Conservation (phyloP, 2,113 vertebrate genomes). For the Fregetta grallaria region DNA sequence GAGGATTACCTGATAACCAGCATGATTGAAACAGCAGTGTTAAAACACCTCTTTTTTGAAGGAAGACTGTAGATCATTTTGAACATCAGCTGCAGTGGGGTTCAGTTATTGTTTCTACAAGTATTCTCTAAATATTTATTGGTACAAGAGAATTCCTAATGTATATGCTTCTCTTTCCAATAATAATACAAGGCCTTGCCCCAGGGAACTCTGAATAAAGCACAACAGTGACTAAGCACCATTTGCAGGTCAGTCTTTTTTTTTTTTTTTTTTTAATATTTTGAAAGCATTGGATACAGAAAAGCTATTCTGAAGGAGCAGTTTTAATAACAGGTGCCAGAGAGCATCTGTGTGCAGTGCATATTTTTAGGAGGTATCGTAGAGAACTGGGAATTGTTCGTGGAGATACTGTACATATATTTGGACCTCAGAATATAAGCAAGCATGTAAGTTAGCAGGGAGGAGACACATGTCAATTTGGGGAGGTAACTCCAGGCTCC, state of each 20-base stretch:
- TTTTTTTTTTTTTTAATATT: neutral
- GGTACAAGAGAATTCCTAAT: neutral
- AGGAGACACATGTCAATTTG: neutral
- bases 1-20: neutral
- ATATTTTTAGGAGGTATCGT: neutral
- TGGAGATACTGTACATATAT: neutral
- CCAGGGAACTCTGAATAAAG: neutral
- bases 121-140: neutral
- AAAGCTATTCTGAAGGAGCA: neutral
- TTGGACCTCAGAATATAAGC: neutral
- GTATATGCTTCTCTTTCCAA: neutral
- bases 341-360: neutral
- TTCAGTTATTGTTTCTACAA: neutral
- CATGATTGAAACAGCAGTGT: neutral
- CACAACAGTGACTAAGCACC: constrained; percentile 40
- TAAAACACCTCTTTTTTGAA: neutral
- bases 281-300: neutral
- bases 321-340: neutral
- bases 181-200: neutral
- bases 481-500: neutral
- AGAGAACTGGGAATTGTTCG: neutral
- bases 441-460: neutral
- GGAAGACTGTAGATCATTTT: neutral
- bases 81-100: neutral
- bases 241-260: neutral